Conservation (phyloP, 2,797 vertebrate genomes). For the Sebastes dallii region DNA sequence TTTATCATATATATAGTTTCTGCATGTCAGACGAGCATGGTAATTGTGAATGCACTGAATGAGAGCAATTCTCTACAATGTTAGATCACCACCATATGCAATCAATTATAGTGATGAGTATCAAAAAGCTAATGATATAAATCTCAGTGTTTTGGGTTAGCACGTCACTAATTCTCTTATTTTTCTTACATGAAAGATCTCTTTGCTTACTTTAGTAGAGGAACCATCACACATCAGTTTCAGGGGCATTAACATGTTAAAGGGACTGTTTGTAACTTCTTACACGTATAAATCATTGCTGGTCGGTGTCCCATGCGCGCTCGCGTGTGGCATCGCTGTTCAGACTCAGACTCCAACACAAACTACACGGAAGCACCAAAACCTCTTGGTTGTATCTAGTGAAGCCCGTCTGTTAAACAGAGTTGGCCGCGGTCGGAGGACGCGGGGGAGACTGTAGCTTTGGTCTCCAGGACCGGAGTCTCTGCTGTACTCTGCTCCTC, state of each 20-base stretch:
- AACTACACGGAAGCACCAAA: too few species aligned
- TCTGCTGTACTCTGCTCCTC: too few species aligned
- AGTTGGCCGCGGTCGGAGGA: too few species aligned
- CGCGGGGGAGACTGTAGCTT: too few species aligned
- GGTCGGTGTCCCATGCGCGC: too few species aligned
- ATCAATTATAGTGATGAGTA: neutral
- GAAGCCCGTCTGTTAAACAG: too few species aligned
- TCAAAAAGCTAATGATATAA: neutral
- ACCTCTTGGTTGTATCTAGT: too few species aligned
- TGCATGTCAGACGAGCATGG: neutral
- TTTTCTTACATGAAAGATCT: neutral
- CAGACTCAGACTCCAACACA: too few species aligned
- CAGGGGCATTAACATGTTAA: neutral
- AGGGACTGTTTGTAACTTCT: neutral
- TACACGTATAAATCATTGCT: too few species aligned
- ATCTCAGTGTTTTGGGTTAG: neutral
- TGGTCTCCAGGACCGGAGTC: too few species aligned
- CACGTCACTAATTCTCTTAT: neutral
- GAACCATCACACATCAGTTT: neutral
- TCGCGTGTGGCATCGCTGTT: too few species aligned
- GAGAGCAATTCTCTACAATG: neutral
- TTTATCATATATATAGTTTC: neutral
- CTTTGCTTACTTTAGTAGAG: neutral
- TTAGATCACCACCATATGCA: neutral
- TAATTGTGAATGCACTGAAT: neutral